Evolutionary conservation across 2,888 invertebrate species (phyloP), one percentile per base, ranked within the genome.

Genomic region (Ophioninae sp.): DNA sequence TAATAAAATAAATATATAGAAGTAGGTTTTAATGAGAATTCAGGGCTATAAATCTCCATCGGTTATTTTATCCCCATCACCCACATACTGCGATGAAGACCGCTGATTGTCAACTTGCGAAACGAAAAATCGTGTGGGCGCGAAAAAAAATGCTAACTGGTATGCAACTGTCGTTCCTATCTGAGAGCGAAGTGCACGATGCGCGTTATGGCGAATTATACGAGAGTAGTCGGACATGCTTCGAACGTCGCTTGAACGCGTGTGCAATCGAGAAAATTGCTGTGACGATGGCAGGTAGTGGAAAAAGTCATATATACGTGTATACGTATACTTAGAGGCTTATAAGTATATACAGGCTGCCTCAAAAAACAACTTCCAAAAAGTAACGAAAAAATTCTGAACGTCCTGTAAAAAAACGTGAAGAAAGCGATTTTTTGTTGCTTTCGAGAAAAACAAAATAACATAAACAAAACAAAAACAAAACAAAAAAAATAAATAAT

Each of bases 91-190:
- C 68, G 75, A 61, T 65, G 61, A 74, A 81, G 75, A 71, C 75
- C 76, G 78, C 78, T 74, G 82, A 83, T 81, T 74, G 56, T 79
- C 81, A 79, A 61, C 65, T 81, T 79, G 84, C 81, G 75, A 76
- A 84, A 79, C 76, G 71, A 68, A 77, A 76, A 69, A 72, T 41
- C 72, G 79, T 58, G 81, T 76, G 79, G 79, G 81, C 81, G 72
- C 61, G 17, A 81, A 72, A 79, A 72, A 58, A 79, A 72, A 72
- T 39, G 6, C 68, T 51, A 58, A 20, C 64, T 79, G 72, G 79
- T 72, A 84, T 81, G 81, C 84, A 68, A 67, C 72, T 51, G 79
- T 76, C 81, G 67, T 76, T 84, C 59, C 58, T 71, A 71, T 75
- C 78, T 79, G 65, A 59, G 73, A 44, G 67, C 56, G 20, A 20